A percentile compares a stretch with the other conserved stretches of the same genome.
Conservation (phyloP, 2,113 vertebrate genomes). For the Tringa solitaria region DNA sequence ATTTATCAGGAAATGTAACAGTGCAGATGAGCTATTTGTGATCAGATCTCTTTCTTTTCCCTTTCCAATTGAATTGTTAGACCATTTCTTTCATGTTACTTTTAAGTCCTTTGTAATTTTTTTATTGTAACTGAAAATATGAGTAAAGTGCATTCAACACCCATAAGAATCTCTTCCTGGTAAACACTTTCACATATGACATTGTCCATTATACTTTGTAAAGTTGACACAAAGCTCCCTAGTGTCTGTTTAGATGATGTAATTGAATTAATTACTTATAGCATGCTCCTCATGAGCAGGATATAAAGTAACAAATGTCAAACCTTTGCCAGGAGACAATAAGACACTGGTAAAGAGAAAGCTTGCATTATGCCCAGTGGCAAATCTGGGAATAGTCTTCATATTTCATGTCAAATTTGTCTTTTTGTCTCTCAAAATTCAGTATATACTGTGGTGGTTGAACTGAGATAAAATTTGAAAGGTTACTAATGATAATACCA, state of each 20-base stretch:
- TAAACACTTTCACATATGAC: neutral
- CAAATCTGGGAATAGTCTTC: neutral
- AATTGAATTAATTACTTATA: conserved; percentile 56
- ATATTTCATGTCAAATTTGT: neutral
- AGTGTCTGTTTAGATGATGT: conserved; percentile 5
- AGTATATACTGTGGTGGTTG: neutral
- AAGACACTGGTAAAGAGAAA: neutral
- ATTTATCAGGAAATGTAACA: neutral
- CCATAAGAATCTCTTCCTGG: neutral
- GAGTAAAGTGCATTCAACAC: neutral
- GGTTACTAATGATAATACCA: neutral
- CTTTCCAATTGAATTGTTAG: neutral
- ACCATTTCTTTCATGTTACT: neutral
- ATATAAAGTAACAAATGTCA: conserved; percentile 7
- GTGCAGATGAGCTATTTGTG: neutral
- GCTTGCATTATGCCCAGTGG: neutral
- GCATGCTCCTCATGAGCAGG: neutral
- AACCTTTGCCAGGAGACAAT: neutral
- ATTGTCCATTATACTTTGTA: neutral
- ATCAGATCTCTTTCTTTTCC: neutral
- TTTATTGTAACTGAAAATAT: neutral
- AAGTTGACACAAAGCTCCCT: neutral
- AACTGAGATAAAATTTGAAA: neutral
- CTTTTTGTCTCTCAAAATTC: neutral
- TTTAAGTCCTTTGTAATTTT: neutral